Percentiles rank a stretch among this genome's conserved stretches.
Conservation (phyloP, 2,113 vertebrate genomes). For the Amphiprion percula region DNA sequence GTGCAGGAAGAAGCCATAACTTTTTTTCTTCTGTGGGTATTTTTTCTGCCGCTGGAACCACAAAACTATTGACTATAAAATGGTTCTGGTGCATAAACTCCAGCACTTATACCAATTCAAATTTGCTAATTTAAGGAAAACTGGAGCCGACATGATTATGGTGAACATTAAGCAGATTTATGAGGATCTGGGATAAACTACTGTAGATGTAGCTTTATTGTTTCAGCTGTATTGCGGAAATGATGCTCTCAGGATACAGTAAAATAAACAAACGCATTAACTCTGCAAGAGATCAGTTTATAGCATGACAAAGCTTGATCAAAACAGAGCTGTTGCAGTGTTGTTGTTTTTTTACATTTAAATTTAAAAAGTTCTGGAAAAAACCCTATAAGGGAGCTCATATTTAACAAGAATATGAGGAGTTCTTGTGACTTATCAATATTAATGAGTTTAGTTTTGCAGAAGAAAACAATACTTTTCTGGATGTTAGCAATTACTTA, state of each 20-base stretch:
- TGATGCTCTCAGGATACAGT: neutral
- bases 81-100: conserved; percentile 45
- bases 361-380: neutral
- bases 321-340: neutral
- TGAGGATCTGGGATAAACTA: neutral
- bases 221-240: conserved; percentile 16
- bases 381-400: neutral
- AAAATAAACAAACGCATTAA: neutral
- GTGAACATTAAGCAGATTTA: conserved; percentile 32
- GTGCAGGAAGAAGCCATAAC: neutral
- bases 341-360: neutral
- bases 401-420: no score
- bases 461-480: no score
- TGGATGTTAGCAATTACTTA: no score
- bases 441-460: no score
- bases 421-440: no score
- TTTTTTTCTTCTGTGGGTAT: conserved; percentile 1
- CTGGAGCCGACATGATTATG: neutral
- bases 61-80: conserved; percentile 19
- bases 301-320: neutral
- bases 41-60: neutral
- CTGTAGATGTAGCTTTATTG: neutral
- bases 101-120: neutral
- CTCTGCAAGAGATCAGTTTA: neutral
- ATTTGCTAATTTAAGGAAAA: conserved; percentile 32